phyloP scores from a whole-genome alignment of 2,888 invertebrate genomes.

The Axea sp. region DNA sequence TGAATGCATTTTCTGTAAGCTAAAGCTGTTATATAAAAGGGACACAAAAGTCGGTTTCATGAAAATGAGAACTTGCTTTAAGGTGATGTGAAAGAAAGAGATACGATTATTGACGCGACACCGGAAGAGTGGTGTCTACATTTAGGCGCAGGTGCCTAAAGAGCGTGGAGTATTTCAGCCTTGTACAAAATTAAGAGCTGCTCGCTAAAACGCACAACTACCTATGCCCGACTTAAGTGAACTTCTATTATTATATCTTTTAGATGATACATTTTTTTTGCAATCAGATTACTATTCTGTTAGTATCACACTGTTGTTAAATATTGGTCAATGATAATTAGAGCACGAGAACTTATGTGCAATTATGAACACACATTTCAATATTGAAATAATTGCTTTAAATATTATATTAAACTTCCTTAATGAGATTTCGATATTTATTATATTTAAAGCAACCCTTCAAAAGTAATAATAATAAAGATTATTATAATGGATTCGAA shows the following conservation, averaged over 20 bases:
- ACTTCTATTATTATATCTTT: constrained; percentile 32
- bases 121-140: constrained; percentile 39
- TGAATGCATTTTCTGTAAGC: constrained; percentile 52
- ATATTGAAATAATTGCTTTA: too few species aligned
- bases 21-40: constrained; percentile 48
- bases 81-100: constrained; percentile 52
- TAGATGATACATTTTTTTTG: constrained; percentile 28
- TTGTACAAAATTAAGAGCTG: constrained; percentile 44
- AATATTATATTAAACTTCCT: too few species aligned
- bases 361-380: too few species aligned
- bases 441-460: too few species aligned
- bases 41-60: constrained; percentile 46
- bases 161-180: constrained; percentile 43
- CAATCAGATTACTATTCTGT: constrained; percentile 27
- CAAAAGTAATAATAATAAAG: too few species aligned
- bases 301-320: not conserved
- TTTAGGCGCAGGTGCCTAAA: constrained; percentile 59
- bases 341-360: too few species aligned
- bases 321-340: too few species aligned
- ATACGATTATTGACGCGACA: constrained; percentile 55
- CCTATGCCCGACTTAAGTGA: constrained; percentile 45
- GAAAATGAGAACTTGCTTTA: constrained; percentile 42
- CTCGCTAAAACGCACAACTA: constrained; percentile 44
- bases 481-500: too few species aligned
- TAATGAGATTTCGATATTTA: too few species aligned